Evolutionary conservation across 1,140 invertebrate genomes (phyloP), one percentile per base, ranked within the genome.

Genomic region (Matsumurasca onukii): DNA sequence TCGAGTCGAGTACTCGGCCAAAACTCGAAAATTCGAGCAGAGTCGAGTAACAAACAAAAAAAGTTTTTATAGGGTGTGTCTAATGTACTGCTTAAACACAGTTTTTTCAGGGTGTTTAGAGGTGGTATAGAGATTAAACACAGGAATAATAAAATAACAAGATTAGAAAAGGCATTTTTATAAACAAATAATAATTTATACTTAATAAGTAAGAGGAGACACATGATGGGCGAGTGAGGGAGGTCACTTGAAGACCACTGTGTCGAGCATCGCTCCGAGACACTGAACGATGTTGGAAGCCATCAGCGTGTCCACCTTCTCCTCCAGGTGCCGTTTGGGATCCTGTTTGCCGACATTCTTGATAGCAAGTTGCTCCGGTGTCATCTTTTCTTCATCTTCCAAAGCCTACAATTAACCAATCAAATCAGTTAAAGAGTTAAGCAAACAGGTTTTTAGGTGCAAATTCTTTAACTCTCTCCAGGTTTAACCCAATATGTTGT

Each of bases 321-420:
- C 98, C 81, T 98, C 97, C 75, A 99, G 85, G 89, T 99, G 98
- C 71, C 98, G 86, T 82, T 99, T 99, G n/a, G 98, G 98, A 82
- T 99, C 98, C 81, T 98, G 94, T 84, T 99, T 99, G 25, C 98
- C 98, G 49, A 99, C 98, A 84, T 99, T 99, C 79, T 99, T 99
- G 74, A 99, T 99, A 17, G 97, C 98, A 77, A 99, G 82, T 79
- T 99, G 97, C 80, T 99, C 97, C 0, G 95, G 93, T n/a, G 97
- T 99, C 96, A 99, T 98, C 79, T 98, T 98, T 79, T 99, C 97
- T 81, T 99, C 98, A 76, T 99, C 98, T 83, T 99, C 98, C 51
- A 99, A 82, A 48, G 97, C 93, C 89, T 91, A 71, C 17, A 77
- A 78, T 68, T n/a, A n/a, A n/a, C n/a, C n/a, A n/a, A n/a, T n/a